Evolutionary conservation across 2,797 vertebrate genomes (phyloP).

Genomic region (Knipowitschia caucasica): DNA sequence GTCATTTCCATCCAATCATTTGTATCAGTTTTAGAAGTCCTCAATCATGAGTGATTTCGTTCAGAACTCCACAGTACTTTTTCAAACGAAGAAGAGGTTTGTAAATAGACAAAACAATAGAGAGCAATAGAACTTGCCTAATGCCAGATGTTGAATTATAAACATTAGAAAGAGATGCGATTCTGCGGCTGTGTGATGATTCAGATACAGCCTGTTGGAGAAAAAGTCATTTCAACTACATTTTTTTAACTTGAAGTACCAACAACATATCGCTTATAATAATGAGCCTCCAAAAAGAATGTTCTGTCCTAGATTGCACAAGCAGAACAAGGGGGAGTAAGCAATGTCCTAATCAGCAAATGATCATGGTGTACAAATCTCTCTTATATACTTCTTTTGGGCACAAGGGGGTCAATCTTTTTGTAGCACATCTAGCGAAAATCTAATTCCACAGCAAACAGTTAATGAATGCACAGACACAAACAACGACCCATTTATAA

Average conservation of each 20-base stretch:
- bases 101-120: not conserved
- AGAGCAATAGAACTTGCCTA: slow-evolving; percentile 19
- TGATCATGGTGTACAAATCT: no score
- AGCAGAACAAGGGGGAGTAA: no score
- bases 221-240: not conserved
- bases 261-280: not conserved
- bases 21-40: slow-evolving; percentile 15
- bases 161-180: slow-evolving; percentile 50
- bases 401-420: no score
- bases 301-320: no score
- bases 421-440: no score
- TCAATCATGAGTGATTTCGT: slow-evolving; percentile 10
- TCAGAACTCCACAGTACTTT: not conserved
- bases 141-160: slow-evolving; percentile 35
- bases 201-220: slow-evolving; percentile 1
- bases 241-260: not conserved
- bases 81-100: slow-evolving; percentile 14
- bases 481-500: no score
- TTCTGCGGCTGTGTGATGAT: slow-evolving; percentile 18
- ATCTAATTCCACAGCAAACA: no score
- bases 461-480: no score
- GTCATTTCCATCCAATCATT: slow-evolving; percentile 35
- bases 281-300: not conserved
- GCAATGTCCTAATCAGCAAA: no score
- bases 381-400: no score